These are phyloP conservation scores for Epinotia brunnichana DNA, from an alignment of 2,888 invertebrate species.

Conservation along the genomic window DNA sequence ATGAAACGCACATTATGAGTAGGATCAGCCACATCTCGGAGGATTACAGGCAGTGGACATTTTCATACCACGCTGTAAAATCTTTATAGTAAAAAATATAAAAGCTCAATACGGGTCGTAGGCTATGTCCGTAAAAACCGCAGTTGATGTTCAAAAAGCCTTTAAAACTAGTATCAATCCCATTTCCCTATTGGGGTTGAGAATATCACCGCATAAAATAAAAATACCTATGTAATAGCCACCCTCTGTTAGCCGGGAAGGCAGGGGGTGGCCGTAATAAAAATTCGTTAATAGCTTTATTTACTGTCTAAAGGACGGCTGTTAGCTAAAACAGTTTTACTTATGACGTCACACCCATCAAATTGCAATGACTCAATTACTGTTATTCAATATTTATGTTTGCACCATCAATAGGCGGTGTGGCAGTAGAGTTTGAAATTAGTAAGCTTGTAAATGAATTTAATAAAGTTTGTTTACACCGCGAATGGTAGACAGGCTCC, in stretches of 20 bases:
- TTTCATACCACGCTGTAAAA: constrained; percentile 48
- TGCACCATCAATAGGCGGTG: constrained; percentile 3
- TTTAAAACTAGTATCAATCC: constrained; percentile 82
- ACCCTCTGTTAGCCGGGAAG: constrained; percentile 56
- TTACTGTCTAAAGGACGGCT: constrained; percentile 55
- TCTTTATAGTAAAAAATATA: constrained; percentile 53
- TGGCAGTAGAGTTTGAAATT: constrained; percentile 44
- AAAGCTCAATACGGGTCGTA: constrained; percentile 72
- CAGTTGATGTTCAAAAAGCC: constrained; percentile 77
- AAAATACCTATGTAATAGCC: constrained; percentile 78
- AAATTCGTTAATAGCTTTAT: constrained; percentile 77
- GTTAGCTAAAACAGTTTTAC: constrained; percentile 46
- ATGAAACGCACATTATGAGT: constrained; percentile 13
- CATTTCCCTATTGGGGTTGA: constrained; percentile 80
- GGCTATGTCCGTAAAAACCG: constrained; percentile 66
- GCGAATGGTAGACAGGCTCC: constrained; percentile 68
- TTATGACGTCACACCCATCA: constrained; percentile 44
- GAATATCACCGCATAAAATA: constrained; percentile 80
- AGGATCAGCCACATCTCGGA: constrained; percentile 18
- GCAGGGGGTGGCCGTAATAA: constrained; percentile 65
- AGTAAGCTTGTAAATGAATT: constrained; percentile 66
- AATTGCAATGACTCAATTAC: constrained; percentile 43
- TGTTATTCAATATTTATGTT: constrained; percentile 39
- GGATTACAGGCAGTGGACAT: constrained; percentile 38
- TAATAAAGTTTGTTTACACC: constrained; percentile 70